Evolutionary conservation across 2,113 vertebrate genomes (phyloP), one percentile per base, ranked within the genome.

Genomic region (Salvelinus alpinus): DNA sequence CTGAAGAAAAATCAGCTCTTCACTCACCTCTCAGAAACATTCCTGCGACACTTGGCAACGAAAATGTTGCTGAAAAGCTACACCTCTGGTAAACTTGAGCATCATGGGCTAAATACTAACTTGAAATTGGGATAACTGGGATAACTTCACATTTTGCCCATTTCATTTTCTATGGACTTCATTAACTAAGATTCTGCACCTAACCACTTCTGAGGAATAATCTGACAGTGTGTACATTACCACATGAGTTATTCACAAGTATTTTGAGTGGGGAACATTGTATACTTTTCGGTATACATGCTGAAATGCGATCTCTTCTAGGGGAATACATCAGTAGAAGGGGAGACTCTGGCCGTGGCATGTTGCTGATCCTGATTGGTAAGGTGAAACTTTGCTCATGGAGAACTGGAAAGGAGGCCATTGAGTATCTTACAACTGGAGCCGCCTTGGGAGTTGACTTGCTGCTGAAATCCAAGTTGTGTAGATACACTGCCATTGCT

Each of bases 311-410:
- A 62, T 34, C 14, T 69, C 13, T 78, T 66, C 16, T 20, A 82
- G 77, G 77, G 18, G 73, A 79, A 62, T 64, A n/a, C n/a, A 38
- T 82, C 7, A 62, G 64, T 25, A 82, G 20, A 76, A 82, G 24
- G n/a, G 80, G 77, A 78, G 80, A 82, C 59, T 67, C 24, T 27
- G 73, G 70, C 22, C 54, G 16, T n/a, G 71, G 59, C 29, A 82
- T 82, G 72, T 54, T 68, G 20, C 12, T 82, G 22, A 59, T 82
- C 13, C 6, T 82, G 66, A 27, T 54, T 59, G 77, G 80, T 69
- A 72, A 68, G 5, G 70, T 82, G 13, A 76, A 73, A 8, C 8
- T 82, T 18, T 47, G 25, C 20, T 47, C 34, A 31, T 59, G 59
- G 62, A 22, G 12, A 22, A 34, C 12, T 11, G 76, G 31, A 38